Conservation (phyloP, 2,797 vertebrate species). For the Alectoris magna region DNA sequence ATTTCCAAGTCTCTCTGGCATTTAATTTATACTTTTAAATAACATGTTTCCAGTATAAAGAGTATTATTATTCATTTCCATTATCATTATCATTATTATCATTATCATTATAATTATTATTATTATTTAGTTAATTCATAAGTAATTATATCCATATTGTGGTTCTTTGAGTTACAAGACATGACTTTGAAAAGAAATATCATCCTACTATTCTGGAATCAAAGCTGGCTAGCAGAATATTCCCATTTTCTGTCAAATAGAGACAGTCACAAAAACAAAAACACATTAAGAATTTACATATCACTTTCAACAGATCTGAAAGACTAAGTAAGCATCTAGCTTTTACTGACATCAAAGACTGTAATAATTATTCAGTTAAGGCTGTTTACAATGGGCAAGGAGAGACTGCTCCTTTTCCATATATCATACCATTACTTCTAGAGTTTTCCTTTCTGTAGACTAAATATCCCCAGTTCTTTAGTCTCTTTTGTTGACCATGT, state of each 20-base stretch:
- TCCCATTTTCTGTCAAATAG: neutral
- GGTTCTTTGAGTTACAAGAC: neutral
- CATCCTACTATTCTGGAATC: neutral
- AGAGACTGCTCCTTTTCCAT: neutral
- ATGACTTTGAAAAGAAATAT: neutral
- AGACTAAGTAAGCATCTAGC: constrained; percentile 2
- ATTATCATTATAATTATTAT: too few relatives aligned
- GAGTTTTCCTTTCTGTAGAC: neutral
- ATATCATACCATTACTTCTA: neutral
- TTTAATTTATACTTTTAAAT: neutral
- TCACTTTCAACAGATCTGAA: constrained; percentile 40
- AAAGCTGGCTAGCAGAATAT: neutral
- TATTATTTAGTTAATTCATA: neutral
- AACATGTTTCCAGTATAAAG: neutral
- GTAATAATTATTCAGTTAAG: neutral
- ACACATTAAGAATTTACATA: neutral
- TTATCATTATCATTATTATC: too few relatives aligned
- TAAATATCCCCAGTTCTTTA: neutral
- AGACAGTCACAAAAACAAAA: neutral
- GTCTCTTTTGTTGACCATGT: neutral
- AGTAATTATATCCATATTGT: neutral
- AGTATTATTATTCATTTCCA: neutral
- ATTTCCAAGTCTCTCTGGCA: neutral
- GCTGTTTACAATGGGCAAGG: neutral
- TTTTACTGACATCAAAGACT: constrained; percentile 14